Percentiles rank a stretch among this genome's conserved stretches.
These are phyloP conservation scores for Entelurus aequoreus DNA, from an alignment of 2,113 vertebrate genomes.

Conservation along the genomic window DNA sequence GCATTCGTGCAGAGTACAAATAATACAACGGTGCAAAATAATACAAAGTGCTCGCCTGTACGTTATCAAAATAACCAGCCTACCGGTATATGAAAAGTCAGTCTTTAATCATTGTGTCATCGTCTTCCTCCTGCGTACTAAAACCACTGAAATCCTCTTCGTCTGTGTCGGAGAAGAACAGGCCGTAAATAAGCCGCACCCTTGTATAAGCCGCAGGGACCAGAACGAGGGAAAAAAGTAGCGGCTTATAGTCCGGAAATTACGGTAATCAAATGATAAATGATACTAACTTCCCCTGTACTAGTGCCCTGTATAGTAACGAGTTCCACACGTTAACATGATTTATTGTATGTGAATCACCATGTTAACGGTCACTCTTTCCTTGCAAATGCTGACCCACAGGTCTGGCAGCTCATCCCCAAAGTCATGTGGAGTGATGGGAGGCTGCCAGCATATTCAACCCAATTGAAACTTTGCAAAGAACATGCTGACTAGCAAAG, in stretches of 20 bases:
- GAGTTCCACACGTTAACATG: neutral
- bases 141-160: no score
- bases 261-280: no score
- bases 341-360: neutral
- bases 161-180: no score
- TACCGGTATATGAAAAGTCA: no score
- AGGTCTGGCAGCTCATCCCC: slow-evolving; percentile 24
- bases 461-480: slow-evolving; percentile 1
- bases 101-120: no score
- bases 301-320: neutral
- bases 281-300: neutral
- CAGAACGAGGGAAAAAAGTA: neutral
- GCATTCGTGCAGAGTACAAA: no score
- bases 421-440: slow-evolving; percentile 25
- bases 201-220: neutral
- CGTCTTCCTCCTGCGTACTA: no score
- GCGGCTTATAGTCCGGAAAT: no score
- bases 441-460: slow-evolving; percentile 38
- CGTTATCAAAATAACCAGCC: no score
- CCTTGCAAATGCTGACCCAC: slow-evolving; percentile 22
- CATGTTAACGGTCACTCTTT: neutral
- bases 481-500: slow-evolving; percentile 15
- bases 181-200: no score
- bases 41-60: no score
- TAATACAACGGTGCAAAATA: no score